Conservation (phyloP, 2,797 vertebrate genomes). For the Pteronotus mesoamericanus region DNA sequence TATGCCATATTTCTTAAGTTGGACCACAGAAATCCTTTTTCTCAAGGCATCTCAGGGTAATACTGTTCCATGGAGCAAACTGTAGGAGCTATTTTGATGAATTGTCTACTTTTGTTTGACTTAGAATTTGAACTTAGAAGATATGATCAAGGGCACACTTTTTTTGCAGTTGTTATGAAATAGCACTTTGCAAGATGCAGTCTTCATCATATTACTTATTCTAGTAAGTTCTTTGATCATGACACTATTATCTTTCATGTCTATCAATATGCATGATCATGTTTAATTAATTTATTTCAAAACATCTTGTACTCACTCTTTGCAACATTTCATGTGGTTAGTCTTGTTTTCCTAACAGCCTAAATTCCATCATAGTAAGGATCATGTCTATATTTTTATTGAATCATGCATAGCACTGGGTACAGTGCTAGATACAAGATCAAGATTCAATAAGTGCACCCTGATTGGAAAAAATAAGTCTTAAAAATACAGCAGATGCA, state of each 20-base stretch:
- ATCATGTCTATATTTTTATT: neutral
- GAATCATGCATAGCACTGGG: neutral
- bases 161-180: neutral
- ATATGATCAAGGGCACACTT: neutral
- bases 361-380: neutral
- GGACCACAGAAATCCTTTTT: neutral
- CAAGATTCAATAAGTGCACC: neutral
- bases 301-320: neutral
- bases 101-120: neutral
- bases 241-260: neutral
- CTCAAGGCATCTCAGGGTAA: neutral
- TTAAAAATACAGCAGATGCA: neutral
- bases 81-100: neutral
- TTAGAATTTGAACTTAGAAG: neutral
- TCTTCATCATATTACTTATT: neutral
- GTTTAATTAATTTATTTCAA: constrained; percentile 9
- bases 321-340: neutral
- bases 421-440: neutral
- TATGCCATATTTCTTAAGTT: neutral
- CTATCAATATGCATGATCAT: neutral
- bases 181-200: neutral
- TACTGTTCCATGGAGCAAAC: neutral
- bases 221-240: neutral
- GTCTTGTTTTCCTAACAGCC: neutral
- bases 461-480: neutral